These are phyloP conservation scores for Amiota mariae DNA, from an alignment of 2,888 invertebrate species.

Conservation along the genomic window DNA sequence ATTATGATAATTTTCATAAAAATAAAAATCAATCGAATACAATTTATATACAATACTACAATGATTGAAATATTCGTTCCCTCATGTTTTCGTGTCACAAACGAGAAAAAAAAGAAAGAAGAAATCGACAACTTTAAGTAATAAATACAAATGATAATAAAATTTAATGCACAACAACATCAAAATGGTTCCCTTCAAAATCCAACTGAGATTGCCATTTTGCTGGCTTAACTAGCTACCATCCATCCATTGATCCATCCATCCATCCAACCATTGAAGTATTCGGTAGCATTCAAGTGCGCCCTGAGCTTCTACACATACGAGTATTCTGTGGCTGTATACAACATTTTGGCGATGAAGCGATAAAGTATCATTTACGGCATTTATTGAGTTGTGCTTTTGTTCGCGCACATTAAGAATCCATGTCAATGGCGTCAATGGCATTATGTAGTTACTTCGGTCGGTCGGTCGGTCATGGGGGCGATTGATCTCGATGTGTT, in stretches of 20 bases:
- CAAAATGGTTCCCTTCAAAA: not conserved
- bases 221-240: not conserved
- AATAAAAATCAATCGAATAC: constrained; percentile 8
- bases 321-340: not conserved
- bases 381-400: constrained; percentile 55
- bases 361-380: constrained; percentile 57
- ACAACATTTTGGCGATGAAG: constrained; percentile 51
- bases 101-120: no score
- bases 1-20: constrained; percentile 13
- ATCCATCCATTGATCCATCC: no score
- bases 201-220: not conserved
- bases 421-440: constrained; percentile 43
- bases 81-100: not conserved
- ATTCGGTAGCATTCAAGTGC: not conserved
- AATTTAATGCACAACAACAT: not conserved
- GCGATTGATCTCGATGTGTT: not conserved
- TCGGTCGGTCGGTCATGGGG: not conserved
- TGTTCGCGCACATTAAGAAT: constrained; percentile 54
- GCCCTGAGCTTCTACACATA: not conserved
- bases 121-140: not conserved
- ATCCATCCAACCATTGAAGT: no score
- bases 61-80: constrained; percentile 6
- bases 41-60: constrained; percentile 16
- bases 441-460: constrained; percentile 17
- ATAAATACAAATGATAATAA: constrained; percentile 21